Evolutionary conservation across 2,113 vertebrate genomes (phyloP).

Genomic region (Pseudorasbora parva): DNA sequence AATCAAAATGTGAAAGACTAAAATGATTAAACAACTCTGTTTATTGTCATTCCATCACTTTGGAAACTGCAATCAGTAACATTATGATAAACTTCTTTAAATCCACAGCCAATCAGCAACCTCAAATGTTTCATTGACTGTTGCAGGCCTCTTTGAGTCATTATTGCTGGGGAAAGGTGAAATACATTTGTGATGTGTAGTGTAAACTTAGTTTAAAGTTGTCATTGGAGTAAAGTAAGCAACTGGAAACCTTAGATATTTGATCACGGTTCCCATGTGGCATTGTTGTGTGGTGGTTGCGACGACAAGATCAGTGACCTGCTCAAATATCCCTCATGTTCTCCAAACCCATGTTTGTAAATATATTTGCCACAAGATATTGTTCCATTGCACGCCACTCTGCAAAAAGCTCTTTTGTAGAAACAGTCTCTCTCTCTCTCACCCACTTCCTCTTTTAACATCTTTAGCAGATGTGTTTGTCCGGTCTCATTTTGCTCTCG

Average conservation of each 20-base stretch:
- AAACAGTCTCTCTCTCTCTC: conserved; percentile 3
- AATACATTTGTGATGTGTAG: neutral
- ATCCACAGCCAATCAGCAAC: neutral
- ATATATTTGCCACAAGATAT: conserved; percentile 17
- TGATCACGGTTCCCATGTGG: neutral
- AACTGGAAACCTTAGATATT: conserved; percentile 1
- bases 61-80: neutral
- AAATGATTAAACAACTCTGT: neutral
- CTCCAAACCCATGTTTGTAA: conserved; percentile 11
- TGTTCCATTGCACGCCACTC: conserved; percentile 19
- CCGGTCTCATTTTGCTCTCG: neutral
- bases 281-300: neutral
- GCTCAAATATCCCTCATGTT: neutral
- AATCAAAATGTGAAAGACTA: neutral
- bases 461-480: conserved; percentile 60
- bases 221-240: neutral
- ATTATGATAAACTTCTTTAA: neutral
- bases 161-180: neutral
- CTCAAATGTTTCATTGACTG: neutral
- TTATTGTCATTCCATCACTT: neutral
- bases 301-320: neutral
- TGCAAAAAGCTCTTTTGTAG: neutral
- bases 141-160: neutral
- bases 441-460: conserved; percentile 40
- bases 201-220: neutral